Percentiles rank a stretch among this genome's conserved stretches.
phyloP scores from a whole-genome alignment of 30 jellyfish, hydroid and myxozoan species.

The Aurelia aurita region DNA sequence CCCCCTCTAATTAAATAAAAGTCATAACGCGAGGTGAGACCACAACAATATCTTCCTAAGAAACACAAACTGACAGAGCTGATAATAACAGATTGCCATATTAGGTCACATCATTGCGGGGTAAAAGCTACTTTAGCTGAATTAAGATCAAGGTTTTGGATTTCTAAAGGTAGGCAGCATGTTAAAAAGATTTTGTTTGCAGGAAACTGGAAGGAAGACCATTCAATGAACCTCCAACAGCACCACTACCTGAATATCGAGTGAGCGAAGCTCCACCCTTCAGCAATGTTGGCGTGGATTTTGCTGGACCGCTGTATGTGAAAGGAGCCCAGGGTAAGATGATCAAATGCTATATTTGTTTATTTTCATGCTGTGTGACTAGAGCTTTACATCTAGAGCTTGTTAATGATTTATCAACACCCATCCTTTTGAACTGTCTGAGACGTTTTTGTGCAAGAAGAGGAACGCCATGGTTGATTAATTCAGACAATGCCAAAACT shows the following conservation, averaged over 20 bases:
- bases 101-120: slow-evolving; percentile 14
- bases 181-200: slow-evolving; percentile 29
- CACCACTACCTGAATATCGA: slow-evolving; percentile 37
- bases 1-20: no score
- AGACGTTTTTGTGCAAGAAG: no score
- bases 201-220: slow-evolving; percentile 22
- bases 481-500: no score
- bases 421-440: no score
- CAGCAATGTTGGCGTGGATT: slow-evolving; percentile 16
- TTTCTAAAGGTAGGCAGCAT: slow-evolving; percentile 58
- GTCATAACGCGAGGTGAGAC: no score
- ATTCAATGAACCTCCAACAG: slow-evolving; percentile 29
- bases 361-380: background rate
- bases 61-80: no score
- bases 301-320: slow-evolving; percentile 32
- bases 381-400: slow-evolving; percentile 14
- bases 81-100: slow-evolving; percentile 53
- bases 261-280: slow-evolving; percentile 37
- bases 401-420: no score
- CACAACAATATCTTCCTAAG: slow-evolving; percentile 7
- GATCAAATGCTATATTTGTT: background rate
- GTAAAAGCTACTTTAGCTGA: slow-evolving; percentile 56
- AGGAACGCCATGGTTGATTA: no score
- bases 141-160: slow-evolving; percentile 63
- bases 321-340: background rate